Conservation (phyloP, 2,797 vertebrate species). For the Falco naumanni region DNA sequence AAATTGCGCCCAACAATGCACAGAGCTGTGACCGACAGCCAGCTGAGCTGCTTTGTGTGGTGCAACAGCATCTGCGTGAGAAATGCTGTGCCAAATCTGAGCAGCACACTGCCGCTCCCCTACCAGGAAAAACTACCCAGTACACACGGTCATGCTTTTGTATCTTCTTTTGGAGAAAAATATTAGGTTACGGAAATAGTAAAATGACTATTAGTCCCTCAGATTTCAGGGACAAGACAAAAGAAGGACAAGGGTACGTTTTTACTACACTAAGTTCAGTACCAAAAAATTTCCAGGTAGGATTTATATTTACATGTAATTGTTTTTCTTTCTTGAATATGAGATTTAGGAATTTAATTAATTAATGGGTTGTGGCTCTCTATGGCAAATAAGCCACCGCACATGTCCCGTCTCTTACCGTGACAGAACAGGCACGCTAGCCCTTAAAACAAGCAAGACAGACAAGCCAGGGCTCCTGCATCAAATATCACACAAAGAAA, state of each 20-base stretch:
- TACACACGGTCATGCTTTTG: rapidly evolving
- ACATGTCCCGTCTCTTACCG: rapidly evolving
- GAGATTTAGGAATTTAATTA: neutral
- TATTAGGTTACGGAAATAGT: rapidly evolving
- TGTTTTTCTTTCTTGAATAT: too few species aligned
- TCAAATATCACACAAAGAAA: neutral
- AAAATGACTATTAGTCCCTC: neutral
- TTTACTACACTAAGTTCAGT: neutral
- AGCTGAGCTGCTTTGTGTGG: neutral
- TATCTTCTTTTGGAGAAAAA: neutral
- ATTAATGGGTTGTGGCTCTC: neutral
- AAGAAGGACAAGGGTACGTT: neutral
- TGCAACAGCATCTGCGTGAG: neutral
- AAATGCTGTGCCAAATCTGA: neutral
- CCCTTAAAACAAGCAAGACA: neutral
- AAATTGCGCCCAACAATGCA: rapidly evolving
- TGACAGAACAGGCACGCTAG: neutral
- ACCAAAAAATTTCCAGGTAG: neutral
- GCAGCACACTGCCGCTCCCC: neutral
- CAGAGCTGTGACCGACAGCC: neutral
- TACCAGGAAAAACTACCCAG: neutral
- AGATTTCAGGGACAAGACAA: neutral
- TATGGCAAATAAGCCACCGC: neutral
- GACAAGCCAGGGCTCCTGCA: neutral
- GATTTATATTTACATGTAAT: neutral